phyloP scores from a whole-genome alignment of 2,113 vertebrate genomes.

The Dasypus novemcinctus region DNA sequence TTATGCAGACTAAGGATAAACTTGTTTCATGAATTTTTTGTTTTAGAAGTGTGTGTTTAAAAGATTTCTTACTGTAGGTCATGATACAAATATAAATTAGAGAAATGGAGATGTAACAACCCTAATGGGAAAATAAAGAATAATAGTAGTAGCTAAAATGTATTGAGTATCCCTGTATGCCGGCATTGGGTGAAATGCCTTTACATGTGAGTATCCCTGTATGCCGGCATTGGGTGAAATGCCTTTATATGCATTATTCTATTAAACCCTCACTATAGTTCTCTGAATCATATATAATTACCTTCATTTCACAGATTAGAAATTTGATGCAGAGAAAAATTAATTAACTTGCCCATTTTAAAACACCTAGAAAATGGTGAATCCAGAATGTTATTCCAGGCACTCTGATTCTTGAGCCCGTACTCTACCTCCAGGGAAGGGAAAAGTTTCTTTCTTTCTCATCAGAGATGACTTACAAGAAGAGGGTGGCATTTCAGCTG shows the following conservation, averaged over 20 bases:
- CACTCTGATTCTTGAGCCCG: background rate
- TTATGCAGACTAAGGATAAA: background rate
- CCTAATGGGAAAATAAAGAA: background rate
- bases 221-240: too few relatives aligned
- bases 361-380: background rate
- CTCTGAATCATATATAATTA: background rate
- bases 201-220: fast-evolving
- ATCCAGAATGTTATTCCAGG: background rate
- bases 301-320: background rate
- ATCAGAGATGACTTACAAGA: background rate
- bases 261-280: background rate
- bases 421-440: background rate
- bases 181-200: background rate
- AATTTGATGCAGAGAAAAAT: background rate
- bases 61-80: background rate
- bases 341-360: background rate
- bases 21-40: background rate
- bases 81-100: background rate
- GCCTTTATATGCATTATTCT: background rate
- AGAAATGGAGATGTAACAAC: background rate
- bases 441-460: background rate
- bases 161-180: background rate
- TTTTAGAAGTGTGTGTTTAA: background rate
- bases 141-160: fast-evolving
- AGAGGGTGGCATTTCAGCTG: fast-evolving